A percentile compares a stretch with the other conserved stretches of the same genome.
Conservation (phyloP, 2,113 vertebrate genomes). For the Cynopterus brachyotis region DNA sequence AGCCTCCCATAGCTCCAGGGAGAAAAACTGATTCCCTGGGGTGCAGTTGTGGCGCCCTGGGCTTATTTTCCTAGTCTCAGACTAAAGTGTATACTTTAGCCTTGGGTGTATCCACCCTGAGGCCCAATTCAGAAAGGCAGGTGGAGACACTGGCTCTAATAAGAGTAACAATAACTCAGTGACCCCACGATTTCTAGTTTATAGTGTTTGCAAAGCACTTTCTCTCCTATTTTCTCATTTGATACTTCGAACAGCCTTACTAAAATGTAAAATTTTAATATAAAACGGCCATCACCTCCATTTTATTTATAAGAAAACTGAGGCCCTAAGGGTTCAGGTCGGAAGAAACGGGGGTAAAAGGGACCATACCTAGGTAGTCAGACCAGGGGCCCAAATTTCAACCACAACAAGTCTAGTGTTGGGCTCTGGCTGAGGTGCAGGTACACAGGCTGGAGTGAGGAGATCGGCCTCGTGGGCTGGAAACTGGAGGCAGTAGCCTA, state of each 20-base stretch:
- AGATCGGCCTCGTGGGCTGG: not conserved
- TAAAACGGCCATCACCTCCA: not conserved
- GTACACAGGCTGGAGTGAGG: not conserved
- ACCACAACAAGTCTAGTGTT: not conserved
- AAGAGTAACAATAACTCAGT: fast-evolving
- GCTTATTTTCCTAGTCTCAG: not conserved
- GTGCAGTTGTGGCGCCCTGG: not conserved
- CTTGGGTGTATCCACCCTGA: not conserved
- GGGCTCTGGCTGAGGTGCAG: not conserved
- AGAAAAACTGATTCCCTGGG: not conserved
- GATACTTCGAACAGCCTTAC: not conserved
- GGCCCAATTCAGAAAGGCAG: not conserved
- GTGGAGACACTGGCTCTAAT: not conserved
- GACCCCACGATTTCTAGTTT: not conserved
- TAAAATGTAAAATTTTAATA: not conserved
- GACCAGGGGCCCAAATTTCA: not conserved
- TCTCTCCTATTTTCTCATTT: not conserved
- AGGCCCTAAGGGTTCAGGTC: not conserved
- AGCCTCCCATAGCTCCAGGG: not conserved
- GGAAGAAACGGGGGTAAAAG: not conserved
- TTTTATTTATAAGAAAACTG: not conserved
- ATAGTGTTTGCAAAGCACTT: not conserved
- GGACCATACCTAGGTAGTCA: not conserved
- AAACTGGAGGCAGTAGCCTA: not conserved
- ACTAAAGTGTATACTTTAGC: not conserved